phyloP scores from a whole-genome alignment of 2,888 invertebrate genomes.

The Andrena hattorfiana region DNA sequence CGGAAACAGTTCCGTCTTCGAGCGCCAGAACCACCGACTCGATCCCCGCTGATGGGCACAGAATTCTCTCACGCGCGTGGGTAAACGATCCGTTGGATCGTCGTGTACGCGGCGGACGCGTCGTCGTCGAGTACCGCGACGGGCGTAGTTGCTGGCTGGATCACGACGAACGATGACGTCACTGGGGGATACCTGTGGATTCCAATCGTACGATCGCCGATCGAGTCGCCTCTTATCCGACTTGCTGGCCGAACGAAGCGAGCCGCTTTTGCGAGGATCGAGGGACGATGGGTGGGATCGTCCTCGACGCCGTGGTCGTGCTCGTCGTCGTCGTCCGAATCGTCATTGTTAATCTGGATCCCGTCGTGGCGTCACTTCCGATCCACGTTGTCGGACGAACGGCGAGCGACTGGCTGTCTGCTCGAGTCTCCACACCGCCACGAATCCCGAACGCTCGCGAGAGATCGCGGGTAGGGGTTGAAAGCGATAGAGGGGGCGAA shows the following conservation, averaged over 20 bases:
- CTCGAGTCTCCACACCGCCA: slow-evolving; percentile 77
- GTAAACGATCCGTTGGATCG: not conserved
- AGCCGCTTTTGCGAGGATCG: slow-evolving; percentile 34
- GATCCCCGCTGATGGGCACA: slow-evolving; percentile 9
- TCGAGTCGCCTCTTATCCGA: slow-evolving; percentile 34
- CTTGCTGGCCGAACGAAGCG: slow-evolving; percentile 4
- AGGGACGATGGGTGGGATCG: slow-evolving; percentile 31
- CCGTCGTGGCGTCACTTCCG: slow-evolving; percentile 66
- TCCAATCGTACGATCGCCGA: slow-evolving; percentile 54
- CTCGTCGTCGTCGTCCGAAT: slow-evolving; percentile 30
- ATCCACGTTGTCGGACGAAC: slow-evolving; percentile 83
- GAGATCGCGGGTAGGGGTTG: slow-evolving; percentile 60
- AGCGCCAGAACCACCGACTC: not conserved
- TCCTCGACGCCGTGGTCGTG: not conserved
- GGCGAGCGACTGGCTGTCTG: slow-evolving; percentile 83
- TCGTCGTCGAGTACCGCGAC: slow-evolving; percentile 1
- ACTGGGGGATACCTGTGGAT: slow-evolving; percentile 70
- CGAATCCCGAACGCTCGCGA: slow-evolving; percentile 76
- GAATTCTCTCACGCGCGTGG: slow-evolving; percentile 18
- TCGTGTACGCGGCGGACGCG: not conserved
- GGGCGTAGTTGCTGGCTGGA: slow-evolving; percentile 23
- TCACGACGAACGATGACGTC: slow-evolving; percentile 28
- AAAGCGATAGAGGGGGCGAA: slow-evolving; percentile 49
- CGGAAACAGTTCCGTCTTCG: not conserved
- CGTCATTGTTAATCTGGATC: slow-evolving; percentile 54